Evolutionary conservation across 2,888 invertebrate genomes (phyloP), one percentile per base, ranked within the genome.

Genomic region (Eristalis arbustorum): DNA sequence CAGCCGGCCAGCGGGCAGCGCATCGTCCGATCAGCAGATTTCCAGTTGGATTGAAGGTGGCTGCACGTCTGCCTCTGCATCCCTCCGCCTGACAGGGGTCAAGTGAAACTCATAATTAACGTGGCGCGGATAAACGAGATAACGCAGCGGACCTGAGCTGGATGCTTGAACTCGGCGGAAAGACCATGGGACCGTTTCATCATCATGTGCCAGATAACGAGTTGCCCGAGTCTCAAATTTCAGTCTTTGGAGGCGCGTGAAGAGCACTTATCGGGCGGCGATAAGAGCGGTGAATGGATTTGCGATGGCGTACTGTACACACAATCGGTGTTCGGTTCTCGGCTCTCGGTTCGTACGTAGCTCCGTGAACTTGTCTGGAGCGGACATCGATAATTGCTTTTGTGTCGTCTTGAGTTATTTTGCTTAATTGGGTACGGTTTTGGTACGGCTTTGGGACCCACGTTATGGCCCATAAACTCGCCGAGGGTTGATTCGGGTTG

Each of bases 221-320:
- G 80, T 68, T 73, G 73, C 57, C 57, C 61, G 62, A 28, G 63
- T 80, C 67, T 80, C 67, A 68, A 68, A 74, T 74, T 80, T 74
- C 68, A 66, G 64, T 31, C 34, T 61, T 59, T 8, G 42, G 66
- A 66, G 40, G 66, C 78, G 78, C 78, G 71, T 72, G 73, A 80
- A 28, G 79, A 80, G 67, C 56, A 68, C 80, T 80, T 80, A 80
- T 80, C 80, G 73, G n/a, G 14, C n/a, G 40, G 80, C 80, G 80
- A 80, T 80, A 80, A 80, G 80, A 56, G 42, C 62, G 22, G 25
- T 31, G 11, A 28, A 42, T 71, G 23, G 56, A 49, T 37, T 61
- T 62, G 68, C 23, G 56, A 18, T 25, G 25, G 25, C 14, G 59
- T 42, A n/a, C 31, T 31, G 31, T 31, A 31, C 31, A 31, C 31